Base-by-base conservation (phyloP, 2,797 vertebrate genomes). In the Sphaeramia orbicularis region DNA sequence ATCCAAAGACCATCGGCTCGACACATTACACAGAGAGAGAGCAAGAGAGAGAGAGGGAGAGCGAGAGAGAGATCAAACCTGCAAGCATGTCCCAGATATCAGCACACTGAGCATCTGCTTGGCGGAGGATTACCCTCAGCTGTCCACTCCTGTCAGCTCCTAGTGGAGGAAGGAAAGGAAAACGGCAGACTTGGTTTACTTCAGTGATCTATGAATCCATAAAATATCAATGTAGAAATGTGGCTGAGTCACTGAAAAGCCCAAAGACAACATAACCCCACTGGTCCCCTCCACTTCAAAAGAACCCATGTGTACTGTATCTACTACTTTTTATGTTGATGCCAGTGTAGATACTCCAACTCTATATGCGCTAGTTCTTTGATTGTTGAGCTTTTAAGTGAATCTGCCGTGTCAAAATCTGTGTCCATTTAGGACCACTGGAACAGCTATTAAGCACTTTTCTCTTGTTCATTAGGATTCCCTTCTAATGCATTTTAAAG, bases 51-150 rank as follows among this genome's bases (percentile, higher is more conserved):
- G 24, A 52, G 10, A 48, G 38, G 52, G 59, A 24, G 45, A 63
- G 30, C 59, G 63, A 75, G 67, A 75, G 76, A 77, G 66, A 73
- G 86, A 87, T 84, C 71, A 81, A 81, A 86, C 85, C 76, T 56
- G 49, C 13, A 15, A 62, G 71, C 56, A 1, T 59, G 85, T 76
- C 75, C 78, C n/a, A 81, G 38, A 86, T 86, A 71, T 78, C 70
- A 65, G 78, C 72, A 2, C 80, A 32, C n/a, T 0, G 53, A 87
- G 87, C 87, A 89, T 90, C 87, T 90, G 84, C 74, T 47, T 4
- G 69, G 48, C 47, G 1, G 38, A 71, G 80, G 85, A 78, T 87
- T 84, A 83, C 45, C 18, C 57, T 76, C 89, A 91, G 85, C 90
- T 91, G 90, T 86, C 78, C 38, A 0, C 44, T 72, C 53, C 76